Percentiles rank a stretch among this genome's conserved stretches.
phyloP scores from a whole-genome alignment of 2,888 invertebrate species.

The Stramonita haemastoma region DNA sequence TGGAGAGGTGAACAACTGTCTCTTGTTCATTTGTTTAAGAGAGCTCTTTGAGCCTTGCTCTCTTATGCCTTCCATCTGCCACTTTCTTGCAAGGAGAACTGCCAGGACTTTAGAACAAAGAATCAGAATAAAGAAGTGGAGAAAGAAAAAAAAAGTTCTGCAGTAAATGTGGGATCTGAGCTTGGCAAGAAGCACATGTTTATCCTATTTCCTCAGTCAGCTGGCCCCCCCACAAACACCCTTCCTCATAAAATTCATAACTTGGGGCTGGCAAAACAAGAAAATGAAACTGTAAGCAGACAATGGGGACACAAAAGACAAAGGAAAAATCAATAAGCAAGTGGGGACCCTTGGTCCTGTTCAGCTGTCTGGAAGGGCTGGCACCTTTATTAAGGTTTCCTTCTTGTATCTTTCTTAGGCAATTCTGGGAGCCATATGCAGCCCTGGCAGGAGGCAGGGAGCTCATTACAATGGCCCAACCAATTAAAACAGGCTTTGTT shows the following conservation, averaged over 20 bases:
- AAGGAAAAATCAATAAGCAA: conserved; percentile 72
- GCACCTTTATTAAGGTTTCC: conserved; percentile 56
- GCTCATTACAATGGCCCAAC: conserved; percentile 56
- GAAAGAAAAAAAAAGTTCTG: conserved; percentile 42
- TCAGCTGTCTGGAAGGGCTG: conserved; percentile 68
- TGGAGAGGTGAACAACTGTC: conserved; percentile 27
- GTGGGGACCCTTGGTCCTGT: conserved; percentile 56
- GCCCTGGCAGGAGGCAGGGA: conserved; percentile 48
- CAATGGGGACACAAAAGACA: conserved; percentile 72
- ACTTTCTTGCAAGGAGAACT: conserved; percentile 49
- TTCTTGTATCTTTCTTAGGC: conserved; percentile 57
- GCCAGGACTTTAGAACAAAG: conserved; percentile 56
- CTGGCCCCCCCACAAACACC: conserved; percentile 51
- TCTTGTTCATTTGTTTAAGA: conserved; percentile 43
- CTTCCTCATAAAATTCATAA: conserved; percentile 60
- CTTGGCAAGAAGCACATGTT: conserved; percentile 49
- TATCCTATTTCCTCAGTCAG: conserved; percentile 50
- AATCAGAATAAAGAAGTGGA: conserved; percentile 53
- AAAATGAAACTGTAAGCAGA: conserved; percentile 69
- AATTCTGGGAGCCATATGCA: conserved; percentile 64
- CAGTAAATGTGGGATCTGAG: conserved; percentile 32
- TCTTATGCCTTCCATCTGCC: conserved; percentile 53
- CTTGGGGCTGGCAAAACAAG: conserved; percentile 62
- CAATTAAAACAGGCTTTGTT: conserved; percentile 64
- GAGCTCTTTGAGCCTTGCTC: conserved; percentile 41